phyloP scores from a whole-genome alignment of 37 sponge, comb jelly and placozoan species.

The Oopsacas minuta region DNA sequence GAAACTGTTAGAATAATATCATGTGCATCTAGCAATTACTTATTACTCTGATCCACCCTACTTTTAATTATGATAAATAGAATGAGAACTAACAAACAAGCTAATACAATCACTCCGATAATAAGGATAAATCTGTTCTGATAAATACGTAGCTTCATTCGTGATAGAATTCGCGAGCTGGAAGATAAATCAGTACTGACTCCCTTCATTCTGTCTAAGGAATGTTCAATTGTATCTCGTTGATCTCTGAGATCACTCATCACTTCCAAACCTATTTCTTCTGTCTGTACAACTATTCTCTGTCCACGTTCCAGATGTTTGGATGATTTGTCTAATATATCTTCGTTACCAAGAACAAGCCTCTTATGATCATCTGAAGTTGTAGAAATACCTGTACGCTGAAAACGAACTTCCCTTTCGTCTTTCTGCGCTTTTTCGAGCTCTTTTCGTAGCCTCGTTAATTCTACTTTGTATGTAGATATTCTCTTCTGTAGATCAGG shows the following conservation, averaged over 20 bases:
- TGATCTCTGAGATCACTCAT: background rate
- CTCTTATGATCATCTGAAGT: background rate
- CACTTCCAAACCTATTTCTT: background rate
- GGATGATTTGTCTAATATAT: background rate
- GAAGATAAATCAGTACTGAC: background rate
- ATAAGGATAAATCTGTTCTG: slow-evolving; percentile 10
- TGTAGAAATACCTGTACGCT: background rate
- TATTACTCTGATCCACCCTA: background rate
- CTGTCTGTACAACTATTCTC: background rate
- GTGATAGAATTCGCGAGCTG: background rate
- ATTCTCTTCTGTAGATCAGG: slow-evolving; percentile 2
- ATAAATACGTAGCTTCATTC: background rate
- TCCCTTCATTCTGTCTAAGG: background rate
- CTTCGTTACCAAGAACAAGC: background rate
- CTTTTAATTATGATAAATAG: background rate
- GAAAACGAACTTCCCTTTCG: background rate
- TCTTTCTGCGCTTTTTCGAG: slow-evolving; percentile 13
- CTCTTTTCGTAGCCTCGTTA: background rate
- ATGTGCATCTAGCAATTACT: too few species aligned
- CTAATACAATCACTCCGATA: background rate
- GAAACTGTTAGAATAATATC: background rate
- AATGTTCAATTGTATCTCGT: background rate
- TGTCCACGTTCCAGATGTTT: background rate
- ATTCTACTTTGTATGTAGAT: background rate
- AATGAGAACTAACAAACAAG: background rate